These are phyloP conservation scores for Phania funesta DNA, from an alignment of 2,888 invertebrate genomes.

Conservation along the genomic window DNA sequence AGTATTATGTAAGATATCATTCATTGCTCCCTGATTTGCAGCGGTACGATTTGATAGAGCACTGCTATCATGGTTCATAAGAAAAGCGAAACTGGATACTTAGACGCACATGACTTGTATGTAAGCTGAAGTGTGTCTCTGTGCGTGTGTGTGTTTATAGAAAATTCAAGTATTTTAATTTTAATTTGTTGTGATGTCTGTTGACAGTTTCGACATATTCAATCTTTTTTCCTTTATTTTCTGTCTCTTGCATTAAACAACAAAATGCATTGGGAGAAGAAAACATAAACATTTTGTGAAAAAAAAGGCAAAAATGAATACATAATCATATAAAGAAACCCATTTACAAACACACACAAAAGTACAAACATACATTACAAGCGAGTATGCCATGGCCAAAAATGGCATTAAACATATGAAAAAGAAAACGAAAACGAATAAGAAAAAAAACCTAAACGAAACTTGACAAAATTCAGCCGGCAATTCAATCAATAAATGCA, in stretches of 20 bases:
- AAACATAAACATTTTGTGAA: conserved; percentile 1
- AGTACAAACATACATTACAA: background rate
- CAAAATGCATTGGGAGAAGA: conserved; percentile 13
- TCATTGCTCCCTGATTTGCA: conserved; percentile 21
- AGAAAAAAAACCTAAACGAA: conserved; percentile 34
- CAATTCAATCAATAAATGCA: conserved; percentile 58
- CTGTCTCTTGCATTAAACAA: background rate
- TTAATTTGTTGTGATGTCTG: conserved; percentile 64
- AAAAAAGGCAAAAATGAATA: conserved; percentile 34
- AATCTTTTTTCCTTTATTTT: conserved; percentile 48
- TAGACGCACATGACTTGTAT: conserved; percentile 3
- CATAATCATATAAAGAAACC: conserved; percentile 16
- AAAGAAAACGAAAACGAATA: background rate
- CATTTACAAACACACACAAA: background rate
- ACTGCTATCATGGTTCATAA: conserved; percentile 7
- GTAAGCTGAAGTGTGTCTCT: background rate
- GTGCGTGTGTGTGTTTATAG: background rate
- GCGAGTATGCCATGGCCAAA: conserved; percentile 29
- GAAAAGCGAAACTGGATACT: background rate
- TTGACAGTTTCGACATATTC: conserved; percentile 66
- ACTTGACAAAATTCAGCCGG: conserved; percentile 32
- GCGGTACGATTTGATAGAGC: conserved; percentile 14
- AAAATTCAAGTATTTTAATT: conserved; percentile 54
- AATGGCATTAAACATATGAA: conserved; percentile 40
- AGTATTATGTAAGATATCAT: conserved; percentile 42